Conservation (phyloP, 2,888 invertebrate genomes). For the Epiblema foenella region DNA sequence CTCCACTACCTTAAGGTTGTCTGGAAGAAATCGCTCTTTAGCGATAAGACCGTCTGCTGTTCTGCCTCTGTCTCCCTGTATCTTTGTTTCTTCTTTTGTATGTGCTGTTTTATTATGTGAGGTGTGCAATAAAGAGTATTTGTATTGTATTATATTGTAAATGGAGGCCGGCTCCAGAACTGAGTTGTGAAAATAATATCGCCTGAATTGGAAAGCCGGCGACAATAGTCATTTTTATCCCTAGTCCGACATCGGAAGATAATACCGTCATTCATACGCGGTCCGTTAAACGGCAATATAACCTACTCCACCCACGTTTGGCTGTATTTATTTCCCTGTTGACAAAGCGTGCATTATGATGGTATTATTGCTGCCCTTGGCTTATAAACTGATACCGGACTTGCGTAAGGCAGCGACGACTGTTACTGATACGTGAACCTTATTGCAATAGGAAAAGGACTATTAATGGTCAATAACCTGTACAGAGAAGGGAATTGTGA, state of each 20-base stretch:
- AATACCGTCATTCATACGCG: slow-evolving; percentile 1
- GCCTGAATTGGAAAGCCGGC: not conserved
- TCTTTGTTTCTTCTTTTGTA: too few species aligned
- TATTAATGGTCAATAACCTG: not conserved
- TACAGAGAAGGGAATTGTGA: too few species aligned
- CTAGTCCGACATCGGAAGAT: not conserved
- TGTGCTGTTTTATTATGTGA: too few species aligned
- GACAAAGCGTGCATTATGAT: slow-evolving; percentile 17
- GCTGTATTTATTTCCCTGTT: slow-evolving; percentile 6
- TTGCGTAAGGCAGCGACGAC: slow-evolving; percentile 15
- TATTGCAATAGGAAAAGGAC: not conserved
- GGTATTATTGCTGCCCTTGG: slow-evolving; percentile 27
- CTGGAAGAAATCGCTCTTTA: too few species aligned
- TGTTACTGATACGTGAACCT: not conserved
- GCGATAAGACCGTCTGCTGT: too few species aligned
- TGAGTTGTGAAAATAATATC: not conserved
- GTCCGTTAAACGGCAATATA: not conserved
- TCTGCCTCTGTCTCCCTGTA: too few species aligned
- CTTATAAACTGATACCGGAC: slow-evolving; percentile 22
- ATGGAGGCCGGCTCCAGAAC: too few species aligned
- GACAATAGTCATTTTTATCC: not conserved
- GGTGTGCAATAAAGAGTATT: too few species aligned
- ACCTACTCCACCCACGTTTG: not conserved
- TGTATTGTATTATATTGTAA: too few species aligned
- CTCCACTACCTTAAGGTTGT: too few species aligned